phyloP scores from a whole-genome alignment of 2,797 vertebrate species.

The Crocodylus rhombifer region DNA sequence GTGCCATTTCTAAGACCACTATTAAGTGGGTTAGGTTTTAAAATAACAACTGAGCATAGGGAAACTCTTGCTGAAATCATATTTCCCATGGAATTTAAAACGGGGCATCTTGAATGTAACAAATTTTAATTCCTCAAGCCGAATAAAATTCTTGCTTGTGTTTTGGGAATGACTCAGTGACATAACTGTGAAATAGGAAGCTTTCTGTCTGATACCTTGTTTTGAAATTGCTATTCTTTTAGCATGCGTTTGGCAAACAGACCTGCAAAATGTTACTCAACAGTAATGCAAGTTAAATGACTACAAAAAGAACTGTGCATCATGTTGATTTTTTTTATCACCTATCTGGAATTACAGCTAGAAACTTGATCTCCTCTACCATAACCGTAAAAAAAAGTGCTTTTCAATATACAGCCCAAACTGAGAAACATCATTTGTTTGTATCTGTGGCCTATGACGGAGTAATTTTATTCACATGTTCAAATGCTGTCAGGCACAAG shows the following conservation, averaged over 20 bases:
- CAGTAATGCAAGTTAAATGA: constrained; percentile 25
- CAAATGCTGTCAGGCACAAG: constrained; percentile 7
- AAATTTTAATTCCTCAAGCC: constrained; percentile 39
- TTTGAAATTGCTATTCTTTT: neutral
- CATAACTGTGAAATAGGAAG: neutral
- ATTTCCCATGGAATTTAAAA: constrained; percentile 36
- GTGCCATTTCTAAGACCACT: constrained; percentile 66
- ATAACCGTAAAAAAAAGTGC: neutral
- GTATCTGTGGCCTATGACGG: neutral
- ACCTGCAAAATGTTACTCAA: neutral
- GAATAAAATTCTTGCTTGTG: constrained; percentile 49
- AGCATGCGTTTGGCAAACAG: neutral
- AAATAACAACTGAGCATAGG: constrained; percentile 60
- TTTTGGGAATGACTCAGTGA: constrained; percentile 13
- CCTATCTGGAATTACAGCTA: neutral
- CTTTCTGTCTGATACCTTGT: neutral
- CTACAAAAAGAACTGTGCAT: constrained; percentile 18
- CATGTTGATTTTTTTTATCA: constrained; percentile 39
- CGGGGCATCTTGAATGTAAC: constrained; percentile 12
- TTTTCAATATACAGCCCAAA: constrained; percentile 3
- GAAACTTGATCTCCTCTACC: neutral
- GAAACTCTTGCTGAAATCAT: constrained; percentile 49
- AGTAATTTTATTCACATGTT: neutral
- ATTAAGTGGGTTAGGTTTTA: constrained; percentile 57
- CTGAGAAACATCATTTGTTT: constrained; percentile 28